A percentile compares a stretch with the other conserved stretches of the same genome.
Evolutionary conservation across 1,140 invertebrate genomes (phyloP).

Genomic region (Drosophila arizonae): DNA sequence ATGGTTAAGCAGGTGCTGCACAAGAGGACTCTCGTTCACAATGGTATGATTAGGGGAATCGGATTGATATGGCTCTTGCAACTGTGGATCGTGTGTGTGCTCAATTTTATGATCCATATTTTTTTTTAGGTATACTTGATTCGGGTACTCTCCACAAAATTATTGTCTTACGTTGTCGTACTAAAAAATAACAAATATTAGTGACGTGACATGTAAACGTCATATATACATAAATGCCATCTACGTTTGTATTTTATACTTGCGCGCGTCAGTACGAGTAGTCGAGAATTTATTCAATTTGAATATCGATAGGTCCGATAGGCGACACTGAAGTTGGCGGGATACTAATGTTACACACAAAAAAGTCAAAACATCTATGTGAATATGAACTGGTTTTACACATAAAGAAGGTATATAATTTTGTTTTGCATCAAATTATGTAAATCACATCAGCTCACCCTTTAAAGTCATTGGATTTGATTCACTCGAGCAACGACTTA

Average conservation of each 20-base stretch:
- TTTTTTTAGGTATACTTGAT: neutral
- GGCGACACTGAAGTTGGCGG: neutral
- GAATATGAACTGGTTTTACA: too few species aligned
- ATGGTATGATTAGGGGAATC: neutral
- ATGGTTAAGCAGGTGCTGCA: neutral
- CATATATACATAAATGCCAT: neutral
- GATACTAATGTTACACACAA: too few species aligned
- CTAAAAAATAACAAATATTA: too few species aligned
- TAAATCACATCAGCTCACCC: neutral
- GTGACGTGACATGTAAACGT: too few species aligned
- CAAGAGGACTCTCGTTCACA: too few species aligned
- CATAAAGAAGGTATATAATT: too few species aligned
- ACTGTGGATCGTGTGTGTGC: neutral
- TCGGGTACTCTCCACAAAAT: neutral
- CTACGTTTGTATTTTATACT: neutral
- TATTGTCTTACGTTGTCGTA: too few species aligned
- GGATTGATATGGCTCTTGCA: neutral
- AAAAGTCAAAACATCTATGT: too few species aligned
- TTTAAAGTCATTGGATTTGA: neutral
- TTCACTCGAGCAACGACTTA: conserved; percentile 1
- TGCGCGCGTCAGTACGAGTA: neutral
- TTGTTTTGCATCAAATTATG: neutral
- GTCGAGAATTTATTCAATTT: neutral
- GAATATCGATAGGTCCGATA: conserved; percentile 5
- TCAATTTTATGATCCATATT: neutral